phyloP scores from a whole-genome alignment of 2,888 invertebrate genomes.

The Xylophagus ater region DNA sequence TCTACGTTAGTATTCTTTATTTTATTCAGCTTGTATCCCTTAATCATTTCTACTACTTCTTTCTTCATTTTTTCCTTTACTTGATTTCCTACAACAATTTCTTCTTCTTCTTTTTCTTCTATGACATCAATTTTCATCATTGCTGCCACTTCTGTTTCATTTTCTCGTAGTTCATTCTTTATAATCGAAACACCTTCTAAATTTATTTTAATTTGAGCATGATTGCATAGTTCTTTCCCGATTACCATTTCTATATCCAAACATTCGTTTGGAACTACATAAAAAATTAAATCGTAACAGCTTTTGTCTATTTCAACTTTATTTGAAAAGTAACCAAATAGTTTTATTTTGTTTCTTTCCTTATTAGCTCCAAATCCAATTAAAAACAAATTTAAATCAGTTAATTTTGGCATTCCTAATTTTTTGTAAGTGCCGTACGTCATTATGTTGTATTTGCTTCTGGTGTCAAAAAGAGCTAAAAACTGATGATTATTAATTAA shows the following conservation, averaged over 20 bases:
- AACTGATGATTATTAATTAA: not conserved
- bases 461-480: slow-evolving; percentile 7
- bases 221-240: not conserved
- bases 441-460: slow-evolving; percentile 6
- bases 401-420: not conserved
- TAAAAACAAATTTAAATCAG: not conserved
- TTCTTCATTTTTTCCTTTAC: not conserved
- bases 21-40: not conserved
- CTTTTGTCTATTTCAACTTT: slow-evolving; percentile 8
- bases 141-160: not conserved
- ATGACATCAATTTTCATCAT: not conserved
- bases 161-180: not conserved
- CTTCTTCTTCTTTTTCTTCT: too few species aligned
- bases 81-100: not conserved
- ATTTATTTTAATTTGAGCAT: not conserved
- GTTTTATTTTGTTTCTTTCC: too few species aligned
- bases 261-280: not conserved
- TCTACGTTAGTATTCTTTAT: not conserved
- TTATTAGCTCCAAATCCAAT: slow-evolving; percentile 9
- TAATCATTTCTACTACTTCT: not conserved
- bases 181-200: not conserved
- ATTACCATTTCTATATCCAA: not conserved
- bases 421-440: slow-evolving; percentile 2
- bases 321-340: slow-evolving; percentile 7
- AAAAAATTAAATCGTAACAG: not conserved